phyloP scores from a whole-genome alignment of 92 coral and sea anemone species.

The Galaxea fascicularis region DNA sequence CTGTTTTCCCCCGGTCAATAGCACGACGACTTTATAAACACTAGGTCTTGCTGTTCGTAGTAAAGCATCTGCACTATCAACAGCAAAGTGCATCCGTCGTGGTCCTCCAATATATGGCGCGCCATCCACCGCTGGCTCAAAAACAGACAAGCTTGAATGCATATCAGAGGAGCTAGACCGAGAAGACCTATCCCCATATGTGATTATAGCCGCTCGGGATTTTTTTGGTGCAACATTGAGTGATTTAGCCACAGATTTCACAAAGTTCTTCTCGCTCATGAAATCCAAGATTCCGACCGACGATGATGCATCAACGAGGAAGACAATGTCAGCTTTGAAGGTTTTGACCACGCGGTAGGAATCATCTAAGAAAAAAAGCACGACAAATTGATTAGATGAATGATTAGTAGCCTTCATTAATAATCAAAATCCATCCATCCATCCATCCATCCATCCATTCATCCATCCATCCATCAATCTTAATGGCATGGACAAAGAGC shows the following conservation, averaged over 20 bases:
- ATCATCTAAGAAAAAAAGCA: too few species aligned
- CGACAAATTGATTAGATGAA: too few species aligned
- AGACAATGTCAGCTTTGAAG: conserved; percentile 70
- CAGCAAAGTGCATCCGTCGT: conserved; percentile 69
- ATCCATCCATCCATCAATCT: too few species aligned
- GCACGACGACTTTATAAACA: conserved; percentile 64
- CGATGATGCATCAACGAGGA: conserved; percentile 81
- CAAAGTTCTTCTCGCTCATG: conserved; percentile 65
- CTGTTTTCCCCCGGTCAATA: conserved; percentile 72
- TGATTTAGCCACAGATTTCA: conserved; percentile 61
- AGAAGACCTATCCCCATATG: conserved; percentile 41
- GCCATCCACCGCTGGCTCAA: conserved; percentile 56
- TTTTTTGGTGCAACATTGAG: conserved; percentile 62
- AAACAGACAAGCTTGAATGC: conserved; percentile 26
- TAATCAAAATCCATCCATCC: too few species aligned
- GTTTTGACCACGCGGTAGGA: conserved; percentile 9
- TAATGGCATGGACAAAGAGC: too few species aligned
- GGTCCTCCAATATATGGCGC: conserved; percentile 56
- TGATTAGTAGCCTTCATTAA: too few species aligned
- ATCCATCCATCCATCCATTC: too few species aligned
- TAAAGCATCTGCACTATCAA: conserved; percentile 55
- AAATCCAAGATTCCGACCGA: conserved; percentile 50
- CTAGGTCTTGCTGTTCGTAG: conserved; percentile 48
- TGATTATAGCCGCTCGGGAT: conserved; percentile 60
- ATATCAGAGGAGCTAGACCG: conserved; percentile 6